Evolutionary conservation across 2,888 invertebrate genomes (phyloP), one percentile per base, ranked within the genome.

Genomic region (Oligia strigilis): DNA sequence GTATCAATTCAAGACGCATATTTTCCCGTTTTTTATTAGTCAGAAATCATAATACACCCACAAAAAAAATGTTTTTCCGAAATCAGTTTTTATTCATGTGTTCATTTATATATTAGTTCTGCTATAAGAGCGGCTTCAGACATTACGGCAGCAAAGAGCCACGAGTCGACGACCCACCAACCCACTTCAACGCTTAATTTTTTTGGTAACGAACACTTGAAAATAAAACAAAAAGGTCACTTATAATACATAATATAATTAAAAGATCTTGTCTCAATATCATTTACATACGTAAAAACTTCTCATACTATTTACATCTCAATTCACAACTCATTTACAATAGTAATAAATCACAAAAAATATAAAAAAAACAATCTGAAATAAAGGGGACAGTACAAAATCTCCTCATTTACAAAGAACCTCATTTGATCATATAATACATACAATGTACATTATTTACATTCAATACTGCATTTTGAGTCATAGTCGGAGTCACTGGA

Each of bases 261-360:
- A 93, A 94, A 95, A 95, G 95, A 96, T 96, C 95, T 95, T 93
- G 93, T 94, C 93, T 94, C 94, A 95, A 94, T 95, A 95, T 93
- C 92, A 94, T 95, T 94, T 94, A 94, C 92, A 93, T 93, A 86
- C 87, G 93, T 94, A 94, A 93, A 95, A 94, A 93, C 93, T 90
- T 90, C 87, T 88, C 92, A 90, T 94, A 93, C 91, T 92, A 91
- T 96, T 94, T 96, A 96, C 96, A 96, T 88, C 91, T 88, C 92
- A 91, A 90, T 89, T 92, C 92, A 93, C 93, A 92, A 91, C 92
- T 91, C 93, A 94, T 95, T 93, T 93, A 94, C 92, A 94, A 92
- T 91, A 92, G 91, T 81, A 90, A 88, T 86, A 89, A 86, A 87
- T 89, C 90, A 90, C 87, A 89, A 90, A 89, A 88, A 81, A 86